Conservation (phyloP, 2,113 vertebrate species). For the Orthonyx spaldingii region DNA sequence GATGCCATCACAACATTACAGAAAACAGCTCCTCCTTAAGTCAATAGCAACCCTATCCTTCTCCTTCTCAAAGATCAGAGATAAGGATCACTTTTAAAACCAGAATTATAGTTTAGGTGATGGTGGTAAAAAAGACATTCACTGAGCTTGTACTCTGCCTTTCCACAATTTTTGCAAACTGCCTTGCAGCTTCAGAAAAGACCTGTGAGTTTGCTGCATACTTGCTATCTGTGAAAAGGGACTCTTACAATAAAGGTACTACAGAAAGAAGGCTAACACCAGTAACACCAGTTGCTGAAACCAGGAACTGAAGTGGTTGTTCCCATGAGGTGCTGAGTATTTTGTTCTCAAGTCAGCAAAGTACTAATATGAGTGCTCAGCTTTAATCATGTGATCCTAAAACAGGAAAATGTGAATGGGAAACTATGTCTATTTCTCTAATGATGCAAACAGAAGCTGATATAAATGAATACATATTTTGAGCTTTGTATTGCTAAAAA, state of each 20-base stretch:
- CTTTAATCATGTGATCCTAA: not conserved
- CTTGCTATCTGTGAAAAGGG: not conserved
- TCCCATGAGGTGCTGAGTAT: not conserved
- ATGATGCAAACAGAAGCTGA: not conserved
- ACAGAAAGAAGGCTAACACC: not conserved
- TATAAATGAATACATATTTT: not conserved
- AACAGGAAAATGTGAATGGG: not conserved
- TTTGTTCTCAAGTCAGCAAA: not conserved
- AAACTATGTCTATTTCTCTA: not conserved
- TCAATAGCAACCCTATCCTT: not conserved
- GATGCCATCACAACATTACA: not conserved
- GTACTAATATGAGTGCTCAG: not conserved
- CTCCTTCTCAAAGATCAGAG: not conserved
- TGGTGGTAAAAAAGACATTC: not conserved
- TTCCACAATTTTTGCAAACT: not conserved
- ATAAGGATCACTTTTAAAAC: not conserved
- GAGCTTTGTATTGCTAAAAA: not conserved
- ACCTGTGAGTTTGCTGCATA: not conserved
- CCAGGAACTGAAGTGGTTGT: not conserved
- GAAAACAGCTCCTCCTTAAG: not conserved
- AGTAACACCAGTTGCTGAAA: not conserved
- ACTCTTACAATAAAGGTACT: not conserved
- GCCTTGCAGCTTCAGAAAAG: not conserved
- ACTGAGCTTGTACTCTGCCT: not conserved
- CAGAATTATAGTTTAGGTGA: not conserved